A percentile compares a stretch with the other conserved stretches of the same genome.
phyloP scores from a whole-genome alignment of 2,888 invertebrate genomes.

The Apodemia zela region DNA sequence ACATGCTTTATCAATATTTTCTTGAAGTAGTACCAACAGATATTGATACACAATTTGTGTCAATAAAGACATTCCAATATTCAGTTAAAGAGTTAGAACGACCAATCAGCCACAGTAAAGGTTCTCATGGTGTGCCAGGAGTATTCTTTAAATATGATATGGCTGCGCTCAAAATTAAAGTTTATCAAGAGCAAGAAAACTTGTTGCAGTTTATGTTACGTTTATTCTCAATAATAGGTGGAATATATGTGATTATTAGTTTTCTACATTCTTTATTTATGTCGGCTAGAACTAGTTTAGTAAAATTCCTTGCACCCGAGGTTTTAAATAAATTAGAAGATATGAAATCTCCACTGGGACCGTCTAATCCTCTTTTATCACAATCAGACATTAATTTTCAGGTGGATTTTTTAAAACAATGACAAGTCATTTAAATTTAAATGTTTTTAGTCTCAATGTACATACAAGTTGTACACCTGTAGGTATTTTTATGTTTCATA shows the following conservation, averaged over 20 bases:
- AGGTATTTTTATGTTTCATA: no score
- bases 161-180: conserved; percentile 92
- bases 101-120: conserved; percentile 83
- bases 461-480: no score
- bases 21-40: conserved; percentile 97
- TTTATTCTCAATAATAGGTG: conserved; percentile 94
- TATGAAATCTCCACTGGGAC: conserved; percentile 34
- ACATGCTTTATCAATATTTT: conserved; percentile 94
- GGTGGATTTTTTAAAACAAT: conserved; percentile 58
- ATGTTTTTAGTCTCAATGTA: background rate
- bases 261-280: conserved; percentile 58
- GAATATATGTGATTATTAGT: conserved; percentile 93
- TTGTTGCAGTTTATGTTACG: conserved; percentile 90
- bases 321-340: conserved; percentile 36
- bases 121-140: conserved; percentile 96
- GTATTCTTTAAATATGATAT: conserved; percentile 97
- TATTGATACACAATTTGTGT: conserved; percentile 88
- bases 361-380: conserved; percentile 53
- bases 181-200: conserved; percentile 89
- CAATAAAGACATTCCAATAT: conserved; percentile 93
- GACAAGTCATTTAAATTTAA: conserved; percentile 26
- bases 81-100: conserved; percentile 94
- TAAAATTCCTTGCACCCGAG: conserved; percentile 38
- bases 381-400: conserved; percentile 59
- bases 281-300: conserved; percentile 44